Base-by-base conservation (phyloP, 2,113 vertebrate genomes). In the Hyaena hyaena region DNA sequence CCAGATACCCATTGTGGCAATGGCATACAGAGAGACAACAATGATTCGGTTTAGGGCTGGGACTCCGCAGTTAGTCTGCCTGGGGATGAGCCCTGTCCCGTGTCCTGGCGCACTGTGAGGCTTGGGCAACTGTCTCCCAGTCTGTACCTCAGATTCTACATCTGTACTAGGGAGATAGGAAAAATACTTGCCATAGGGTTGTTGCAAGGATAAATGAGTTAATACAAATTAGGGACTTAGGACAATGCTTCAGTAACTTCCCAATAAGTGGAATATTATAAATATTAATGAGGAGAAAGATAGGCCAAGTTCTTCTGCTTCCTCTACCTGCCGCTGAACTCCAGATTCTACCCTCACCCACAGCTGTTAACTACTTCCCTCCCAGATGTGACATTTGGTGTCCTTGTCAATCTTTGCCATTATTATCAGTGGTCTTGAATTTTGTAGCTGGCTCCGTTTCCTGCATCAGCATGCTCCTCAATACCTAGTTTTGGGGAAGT, bases 71-170 rank as follows among this genome's bases (percentile, higher is more conserved):
- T 4, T 9, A 3, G 7, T 43, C 8, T 82, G 5, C 45, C 65
- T 31, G 5, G 65, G n/a, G 5, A 58, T 7, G 31, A 71, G 26
- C 12, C 21, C 33, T 68, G 35, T 17, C n/a, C 66, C 15, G 9
- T 45, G 68, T 45, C 16, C 1, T 35, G 43, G 23, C 9, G 1
- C 1, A 0, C 6, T n/a, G 3, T 10, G 45, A 39, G 58, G 15
- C 33, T 55, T 74, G 76, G 33, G 8, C 63, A 33, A 4, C 23
- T 21, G 19, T 7, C 1, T 39, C 23, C n/a, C 12, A 9, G 17
- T 50, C 39, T 69, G 11, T 24, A 6, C 3, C 23, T 89, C 89
- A 80, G n/a, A 61, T 65, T 71, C 24, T 28, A 76, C 63, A 63
- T 23, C 31, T 93, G 58, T 16, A 43, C 48, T 71, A 53, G 33